phyloP scores from a whole-genome alignment of 2,888 invertebrate species.

The Calliphora vomitoria region DNA sequence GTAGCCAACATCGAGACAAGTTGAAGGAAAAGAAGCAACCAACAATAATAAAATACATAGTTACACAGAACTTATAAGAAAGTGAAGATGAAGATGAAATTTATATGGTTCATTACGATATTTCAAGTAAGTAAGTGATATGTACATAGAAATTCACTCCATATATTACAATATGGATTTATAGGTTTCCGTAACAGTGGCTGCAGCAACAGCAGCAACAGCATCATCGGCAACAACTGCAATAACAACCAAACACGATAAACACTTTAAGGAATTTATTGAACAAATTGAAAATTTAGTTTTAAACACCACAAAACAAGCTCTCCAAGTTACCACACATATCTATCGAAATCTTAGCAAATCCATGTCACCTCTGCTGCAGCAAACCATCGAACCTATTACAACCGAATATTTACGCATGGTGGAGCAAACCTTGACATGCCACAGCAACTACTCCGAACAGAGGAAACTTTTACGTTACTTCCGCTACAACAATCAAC shows the following conservation, averaged over 20 bases:
- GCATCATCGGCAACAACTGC: neutral
- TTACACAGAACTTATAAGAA: conserved; percentile 41
- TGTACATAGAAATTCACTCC: conserved; percentile 26
- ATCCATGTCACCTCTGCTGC: conserved; percentile 57
- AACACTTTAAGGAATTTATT: conserved; percentile 69
- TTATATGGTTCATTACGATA: conserved; percentile 45
- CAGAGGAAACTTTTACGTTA: conserved; percentile 73
- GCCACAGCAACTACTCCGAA: conserved; percentile 63
- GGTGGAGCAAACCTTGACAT: conserved; percentile 58
- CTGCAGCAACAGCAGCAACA: neutral
- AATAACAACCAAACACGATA: conserved; percentile 36
- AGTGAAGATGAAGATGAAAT: conserved; percentile 64
- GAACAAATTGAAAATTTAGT: conserved; percentile 72
- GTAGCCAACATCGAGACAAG: neutral
- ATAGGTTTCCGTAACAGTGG: conserved; percentile 55
- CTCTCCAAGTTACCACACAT: conserved; percentile 69
- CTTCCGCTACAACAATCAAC: conserved; percentile 72
- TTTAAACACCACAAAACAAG: conserved; percentile 74
- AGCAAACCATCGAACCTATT: conserved; percentile 60
- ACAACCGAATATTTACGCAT: conserved; percentile 67
- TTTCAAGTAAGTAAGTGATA: conserved; percentile 63
- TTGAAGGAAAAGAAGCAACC: neutral
- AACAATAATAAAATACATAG: neutral
- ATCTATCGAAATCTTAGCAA: conserved; percentile 73
- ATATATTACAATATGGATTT: conserved; percentile 51